These are phyloP conservation scores for Dryas iulia DNA, from an alignment of 1,140 invertebrate genomes.

Conservation along the genomic window DNA sequence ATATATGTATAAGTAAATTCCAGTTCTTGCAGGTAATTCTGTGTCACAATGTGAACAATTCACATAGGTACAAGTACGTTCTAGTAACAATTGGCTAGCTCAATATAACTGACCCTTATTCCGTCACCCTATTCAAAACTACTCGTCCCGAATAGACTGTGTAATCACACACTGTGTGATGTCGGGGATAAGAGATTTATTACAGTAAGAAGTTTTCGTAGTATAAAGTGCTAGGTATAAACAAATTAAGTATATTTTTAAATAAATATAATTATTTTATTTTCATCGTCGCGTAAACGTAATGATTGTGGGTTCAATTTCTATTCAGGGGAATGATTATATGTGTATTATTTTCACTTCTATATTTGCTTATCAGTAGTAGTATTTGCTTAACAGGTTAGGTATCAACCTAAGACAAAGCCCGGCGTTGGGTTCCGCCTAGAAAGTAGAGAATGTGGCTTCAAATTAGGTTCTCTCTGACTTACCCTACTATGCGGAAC, in stretches of 20 bases:
- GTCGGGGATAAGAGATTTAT: conserved; percentile 42
- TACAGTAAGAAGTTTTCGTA: background rate
- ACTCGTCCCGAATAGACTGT: conserved; percentile 37
- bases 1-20: too few species aligned
- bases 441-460: too few species aligned
- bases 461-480: too few species aligned
- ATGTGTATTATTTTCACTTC: too few species aligned
- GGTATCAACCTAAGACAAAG: too few species aligned
- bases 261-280: background rate
- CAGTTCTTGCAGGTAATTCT: background rate
- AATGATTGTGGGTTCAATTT: too few species aligned
- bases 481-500: too few species aligned
- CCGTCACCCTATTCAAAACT: conserved; percentile 41
- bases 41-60: background rate
- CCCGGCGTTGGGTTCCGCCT: too few species aligned
- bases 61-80: background rate
- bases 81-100: conserved; percentile 36
- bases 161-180: conserved; percentile 41
- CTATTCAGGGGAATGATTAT: too few species aligned
- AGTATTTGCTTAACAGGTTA: too few species aligned
- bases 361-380: too few species aligned
- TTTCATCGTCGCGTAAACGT: too few species aligned
- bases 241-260: background rate
- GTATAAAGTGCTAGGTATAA: background rate
- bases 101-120: conserved; percentile 40